Base-by-base conservation (phyloP, 2,797 vertebrate species). In the Anolis apletophallus region DNA sequence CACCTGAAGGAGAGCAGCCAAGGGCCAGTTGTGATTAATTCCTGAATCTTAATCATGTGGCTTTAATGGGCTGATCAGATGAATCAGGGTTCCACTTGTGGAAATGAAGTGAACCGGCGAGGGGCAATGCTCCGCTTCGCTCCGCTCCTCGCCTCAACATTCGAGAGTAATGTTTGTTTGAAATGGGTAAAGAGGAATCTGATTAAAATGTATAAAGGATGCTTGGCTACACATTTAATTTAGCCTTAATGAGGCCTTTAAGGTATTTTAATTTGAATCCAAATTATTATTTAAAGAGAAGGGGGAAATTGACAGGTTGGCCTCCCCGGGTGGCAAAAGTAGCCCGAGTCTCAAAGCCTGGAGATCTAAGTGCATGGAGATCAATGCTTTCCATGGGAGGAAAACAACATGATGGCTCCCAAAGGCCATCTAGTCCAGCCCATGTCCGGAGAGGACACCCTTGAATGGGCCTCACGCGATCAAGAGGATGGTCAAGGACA, bases 181-280 rank as follows among this genome's bases (percentile, higher is more conserved):
- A 79, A 85, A 83, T 50, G 68, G 79, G 67, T 69, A 64, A 29
- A 64, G 46, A 87, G 68, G 73, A 81, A 67, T 90, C 83, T 85
- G 85, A 90, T 73, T 85, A 85, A 85, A 90, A 84, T 87, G 85
- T 76, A 73, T 69, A 72, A 87, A 85, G 68, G 79, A 85, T 79
- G 83, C 85, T 85, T 85, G 83, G 40, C 79, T 75, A 85, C 79
- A 85, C 68, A 85, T 90, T 85, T 90, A 87, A 87, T 90, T 90
- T 87, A 83, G 85, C 74, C 81, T 90, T 90, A 90, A 90, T 85
- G 88, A 90, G 83, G 75, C 88, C 83, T 85, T 90, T 87, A 79
- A 86, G 86, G 84, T 86, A 86, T 86, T 85, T 90, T 86, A 88
- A 83, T 80, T 85, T 80, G 8, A 83, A 83, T 86, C 64, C 80